These are phyloP conservation scores for Dinomys branickii DNA, from an alignment of 2,113 vertebrate species.

Conservation along the genomic window DNA sequence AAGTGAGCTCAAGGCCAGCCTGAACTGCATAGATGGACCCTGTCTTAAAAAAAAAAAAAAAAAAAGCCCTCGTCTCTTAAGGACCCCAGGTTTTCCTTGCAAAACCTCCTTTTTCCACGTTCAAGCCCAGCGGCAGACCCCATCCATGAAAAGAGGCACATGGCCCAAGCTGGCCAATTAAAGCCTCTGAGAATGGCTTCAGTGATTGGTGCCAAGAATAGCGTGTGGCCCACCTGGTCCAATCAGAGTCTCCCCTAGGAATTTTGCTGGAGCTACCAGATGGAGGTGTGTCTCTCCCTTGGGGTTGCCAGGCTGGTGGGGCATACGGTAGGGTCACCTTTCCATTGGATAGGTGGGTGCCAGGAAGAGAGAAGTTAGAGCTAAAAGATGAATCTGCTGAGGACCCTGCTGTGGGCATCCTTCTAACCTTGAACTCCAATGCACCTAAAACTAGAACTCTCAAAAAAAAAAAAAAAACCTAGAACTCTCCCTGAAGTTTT, in stretches of 20 bases:
- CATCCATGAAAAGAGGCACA: neutral
- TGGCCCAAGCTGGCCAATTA: neutral
- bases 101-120: neutral
- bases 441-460: neutral
- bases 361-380: neutral
- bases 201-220: neutral
- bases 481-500: neutral
- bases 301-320: neutral
- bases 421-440: neutral
- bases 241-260: slow-evolving; percentile 1
- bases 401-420: neutral
- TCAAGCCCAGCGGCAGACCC: neutral
- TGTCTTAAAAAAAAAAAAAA: too few species aligned
- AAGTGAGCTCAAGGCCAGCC: too few species aligned
- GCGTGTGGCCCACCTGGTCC: neutral
- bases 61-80: neutral
- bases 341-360: neutral
- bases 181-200: neutral
- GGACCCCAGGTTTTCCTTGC: neutral
- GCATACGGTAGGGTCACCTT: neutral
- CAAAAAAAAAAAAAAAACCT: neutral
- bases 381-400: neutral
- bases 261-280: neutral
- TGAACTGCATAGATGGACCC: too few species aligned
- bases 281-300: neutral